Base-by-base conservation (phyloP, 2,888 invertebrate species). In the Sarcophaga rosellei region DNA sequence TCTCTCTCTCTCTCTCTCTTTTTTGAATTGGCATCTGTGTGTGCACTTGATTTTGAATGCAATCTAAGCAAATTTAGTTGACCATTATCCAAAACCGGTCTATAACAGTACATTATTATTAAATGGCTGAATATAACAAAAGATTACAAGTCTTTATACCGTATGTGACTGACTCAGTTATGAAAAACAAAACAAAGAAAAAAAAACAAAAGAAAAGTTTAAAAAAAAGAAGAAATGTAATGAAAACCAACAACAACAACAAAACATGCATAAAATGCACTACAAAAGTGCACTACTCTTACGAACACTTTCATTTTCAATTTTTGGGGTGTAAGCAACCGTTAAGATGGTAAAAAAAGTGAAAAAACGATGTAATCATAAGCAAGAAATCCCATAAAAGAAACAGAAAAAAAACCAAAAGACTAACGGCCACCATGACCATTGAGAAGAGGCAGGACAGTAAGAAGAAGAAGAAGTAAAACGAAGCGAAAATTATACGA, bases 221-320 rank as follows among this genome's bases (percentile, higher is more conserved):
- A 4, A 0, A 35, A 47, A 47, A 4, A 47, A 15, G 15, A 15
- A 47, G 15, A 53, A 53, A 23, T 23, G 17, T 17, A 17, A 53
- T 12, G 53, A 53, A 53, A 53, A 53, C 4, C 53, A 35, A 53
- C 53, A 53, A 47, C 15, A 53, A 17, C n/a, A 53, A 12, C 15
- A 12, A 12, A 53, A 35, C 8, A 10, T 35, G 35, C 53, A 4
- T 15, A 53, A 53, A 12, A 53, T 53, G 53, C 53, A 17, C 53
- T 53, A 15, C 17, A 53, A 53, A 35, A 53, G 53, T 53, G 53
- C 65, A 57, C 23, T 68, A 11, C 35, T 68, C 68, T 63, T 59
- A 45, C 72, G 72, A 73, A 47, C 79, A 80, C 79, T 84, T 84
- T 84, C 84, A 63, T 83, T 83, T 83, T 83, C 83, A 84, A 80